A percentile compares a stretch with the other conserved stretches of the same genome.
Evolutionary conservation across 2,797 vertebrate species (phyloP).

Genomic region (Tolypeutes matacus): DNA sequence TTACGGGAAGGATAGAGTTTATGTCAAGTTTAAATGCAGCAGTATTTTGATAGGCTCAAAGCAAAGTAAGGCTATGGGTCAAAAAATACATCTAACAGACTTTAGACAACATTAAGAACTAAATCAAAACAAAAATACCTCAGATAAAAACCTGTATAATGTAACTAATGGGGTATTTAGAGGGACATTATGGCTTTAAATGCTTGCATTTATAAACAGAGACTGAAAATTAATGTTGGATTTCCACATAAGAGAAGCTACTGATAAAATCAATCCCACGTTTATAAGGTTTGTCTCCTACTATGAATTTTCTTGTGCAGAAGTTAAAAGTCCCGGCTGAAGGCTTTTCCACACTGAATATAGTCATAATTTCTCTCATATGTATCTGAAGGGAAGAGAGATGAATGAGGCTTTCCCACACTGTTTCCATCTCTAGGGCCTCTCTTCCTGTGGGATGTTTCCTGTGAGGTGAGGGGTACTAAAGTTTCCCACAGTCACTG

Average conservation of each 20-base stretch:
- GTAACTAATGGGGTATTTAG: not conserved
- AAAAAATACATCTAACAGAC: not conserved
- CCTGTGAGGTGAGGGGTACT: not conserved
- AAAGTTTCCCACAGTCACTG: not conserved
- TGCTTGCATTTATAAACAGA: not conserved
- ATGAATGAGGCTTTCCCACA: not conserved
- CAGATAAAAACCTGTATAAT: not conserved
- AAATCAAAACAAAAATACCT: slow-evolving; percentile 28
- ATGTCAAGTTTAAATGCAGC: not conserved
- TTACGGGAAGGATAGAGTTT: not conserved
- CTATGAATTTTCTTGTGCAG: not conserved
- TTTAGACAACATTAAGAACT: not conserved
- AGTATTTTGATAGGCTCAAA: not conserved
- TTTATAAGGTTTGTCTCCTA: not conserved
- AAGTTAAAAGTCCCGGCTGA: not conserved
- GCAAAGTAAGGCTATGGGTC: not conserved
- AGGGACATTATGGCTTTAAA: not conserved
- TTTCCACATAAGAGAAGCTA: not conserved
- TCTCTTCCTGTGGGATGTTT: not conserved
- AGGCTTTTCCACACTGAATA: not conserved
- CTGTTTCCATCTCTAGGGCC: not conserved
- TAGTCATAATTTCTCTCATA: not conserved
- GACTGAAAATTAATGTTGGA: not conserved
- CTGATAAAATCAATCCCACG: not conserved
- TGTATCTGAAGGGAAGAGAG: not conserved